Conservation (phyloP, 2,888 invertebrate species). For the Cheilosia vulpina region DNA sequence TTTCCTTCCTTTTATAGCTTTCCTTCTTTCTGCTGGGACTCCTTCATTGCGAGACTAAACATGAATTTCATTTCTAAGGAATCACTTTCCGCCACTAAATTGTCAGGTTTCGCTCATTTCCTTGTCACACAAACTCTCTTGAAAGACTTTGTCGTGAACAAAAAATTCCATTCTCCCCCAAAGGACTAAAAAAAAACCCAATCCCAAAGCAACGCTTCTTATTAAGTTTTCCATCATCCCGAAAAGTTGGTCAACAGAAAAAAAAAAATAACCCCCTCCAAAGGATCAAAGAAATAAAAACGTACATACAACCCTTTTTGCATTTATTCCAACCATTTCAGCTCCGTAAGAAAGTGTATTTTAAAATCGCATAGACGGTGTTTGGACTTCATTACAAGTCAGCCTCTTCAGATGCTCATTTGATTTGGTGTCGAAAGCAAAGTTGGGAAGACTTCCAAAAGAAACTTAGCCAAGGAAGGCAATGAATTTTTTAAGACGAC, state of each 20-base stretch:
- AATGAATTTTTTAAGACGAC: conserved; percentile 15
- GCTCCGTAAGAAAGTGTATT: conserved; percentile 7
- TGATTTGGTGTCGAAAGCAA: conserved; percentile 37
- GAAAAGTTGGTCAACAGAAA: conserved; percentile 7
- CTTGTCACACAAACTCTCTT: conserved; percentile 15
- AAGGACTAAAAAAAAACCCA: conserved; percentile 13
- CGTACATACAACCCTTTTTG: conserved; percentile 25
- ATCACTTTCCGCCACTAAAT: conserved; percentile 40
- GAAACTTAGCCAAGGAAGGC: conserved; percentile 8
- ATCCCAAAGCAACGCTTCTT: conserved; percentile 26
- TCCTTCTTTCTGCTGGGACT: not conserved
- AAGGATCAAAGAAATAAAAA: conserved; percentile 14
- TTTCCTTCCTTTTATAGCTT: not conserved
- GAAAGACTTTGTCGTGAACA: not conserved
- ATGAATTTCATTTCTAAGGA: conserved; percentile 17
- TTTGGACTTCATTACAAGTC: conserved; percentile 51
- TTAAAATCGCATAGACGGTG: conserved; percentile 32
- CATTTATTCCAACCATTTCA: not conserved
- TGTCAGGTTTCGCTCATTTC: conserved; percentile 50
- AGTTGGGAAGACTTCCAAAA: conserved; percentile 19
- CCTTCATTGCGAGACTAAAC: not conserved
- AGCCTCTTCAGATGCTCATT: conserved; percentile 33
- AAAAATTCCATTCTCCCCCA: conserved; percentile 7
- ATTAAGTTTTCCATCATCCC: conserved; percentile 47
- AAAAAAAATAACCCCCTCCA: not conserved